These are phyloP conservation scores for Epinephelus cyanopodus DNA, from an alignment of 2,113 vertebrate genomes.

Conservation along the genomic window DNA sequence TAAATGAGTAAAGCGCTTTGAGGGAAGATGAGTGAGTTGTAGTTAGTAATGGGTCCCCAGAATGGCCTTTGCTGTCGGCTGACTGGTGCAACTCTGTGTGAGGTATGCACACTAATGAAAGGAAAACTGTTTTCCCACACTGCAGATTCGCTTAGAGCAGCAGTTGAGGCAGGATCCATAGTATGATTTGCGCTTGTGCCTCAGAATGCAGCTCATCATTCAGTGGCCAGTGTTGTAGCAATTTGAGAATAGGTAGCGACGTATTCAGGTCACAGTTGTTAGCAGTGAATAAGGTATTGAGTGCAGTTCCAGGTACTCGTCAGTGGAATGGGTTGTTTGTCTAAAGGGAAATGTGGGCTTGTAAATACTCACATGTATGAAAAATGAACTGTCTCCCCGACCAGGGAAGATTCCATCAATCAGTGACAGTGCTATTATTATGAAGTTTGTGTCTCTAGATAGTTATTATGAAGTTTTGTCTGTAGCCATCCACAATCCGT, in stretches of 20 bases:
- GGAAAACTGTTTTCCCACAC: constrained; percentile 22
- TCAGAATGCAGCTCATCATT: constrained; percentile 61
- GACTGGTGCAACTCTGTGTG: background rate
- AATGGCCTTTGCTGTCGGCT: background rate
- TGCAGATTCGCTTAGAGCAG: constrained; percentile 46
- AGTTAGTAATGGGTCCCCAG: constrained; percentile 1
- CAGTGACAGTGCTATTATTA: constrained; percentile 40
- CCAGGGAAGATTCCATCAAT: constrained; percentile 38
- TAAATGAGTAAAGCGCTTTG: constrained; percentile 3
- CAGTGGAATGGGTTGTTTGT: constrained; percentile 42
- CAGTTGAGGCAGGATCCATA: constrained; percentile 42
- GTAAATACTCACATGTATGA: constrained; percentile 23
- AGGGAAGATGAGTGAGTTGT: background rate
- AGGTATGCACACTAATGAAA: constrained; percentile 35
- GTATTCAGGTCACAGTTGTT: constrained; percentile 75
- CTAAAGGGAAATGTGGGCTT: constrained; percentile 47
- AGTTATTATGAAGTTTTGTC: constrained; percentile 50
- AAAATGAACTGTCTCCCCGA: constrained; percentile 12
- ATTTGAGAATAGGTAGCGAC: constrained; percentile 62
- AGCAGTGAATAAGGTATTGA: constrained; percentile 48
- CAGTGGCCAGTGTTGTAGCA: constrained; percentile 43
- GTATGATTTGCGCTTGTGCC: constrained; percentile 33
- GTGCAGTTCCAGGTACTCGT: constrained; percentile 48
- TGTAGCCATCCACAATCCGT: constrained; percentile 43
- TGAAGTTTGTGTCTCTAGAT: constrained; percentile 39